A percentile compares a stretch with the other conserved stretches of the same genome.
Conservation (phyloP, 2,888 invertebrate species). For the Tenthredo notha region DNA sequence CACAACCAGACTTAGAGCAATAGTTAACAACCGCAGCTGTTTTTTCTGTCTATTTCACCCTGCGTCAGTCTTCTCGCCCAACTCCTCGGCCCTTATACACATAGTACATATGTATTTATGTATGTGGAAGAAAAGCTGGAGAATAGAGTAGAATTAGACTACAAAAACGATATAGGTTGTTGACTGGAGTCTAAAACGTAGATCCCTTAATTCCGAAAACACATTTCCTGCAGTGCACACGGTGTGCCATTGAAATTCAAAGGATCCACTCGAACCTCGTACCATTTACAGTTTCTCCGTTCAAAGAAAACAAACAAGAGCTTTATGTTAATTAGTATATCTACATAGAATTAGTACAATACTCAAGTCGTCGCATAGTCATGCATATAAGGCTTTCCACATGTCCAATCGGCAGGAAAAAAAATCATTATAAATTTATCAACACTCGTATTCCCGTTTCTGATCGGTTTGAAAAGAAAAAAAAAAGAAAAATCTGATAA, state of each 20-base stretch:
- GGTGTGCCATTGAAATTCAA: not conserved
- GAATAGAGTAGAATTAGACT: constrained; percentile 3
- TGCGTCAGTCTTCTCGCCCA: not conserved
- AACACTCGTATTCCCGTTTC: too few species aligned
- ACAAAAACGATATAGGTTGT: not conserved
- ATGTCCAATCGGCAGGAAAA: too few species aligned
- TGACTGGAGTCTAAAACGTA: constrained; percentile 3
- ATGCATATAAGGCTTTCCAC: too few species aligned
- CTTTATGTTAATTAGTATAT: too few species aligned
- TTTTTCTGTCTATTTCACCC: not conserved
- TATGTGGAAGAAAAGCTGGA: not conserved
- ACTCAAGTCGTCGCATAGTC: too few species aligned
- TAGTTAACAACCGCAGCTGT: constrained; percentile 10
- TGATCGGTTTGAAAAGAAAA: too few species aligned
- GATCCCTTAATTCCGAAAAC: not conserved
- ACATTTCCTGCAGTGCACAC: not conserved
- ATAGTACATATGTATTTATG: not conserved
- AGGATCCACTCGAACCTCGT: too few species aligned
- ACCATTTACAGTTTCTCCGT: too few species aligned
- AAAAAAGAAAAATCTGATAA: too few species aligned
- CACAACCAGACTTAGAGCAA: not conserved
- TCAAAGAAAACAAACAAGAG: too few species aligned
- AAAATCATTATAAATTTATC: too few species aligned
- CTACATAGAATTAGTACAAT: too few species aligned
- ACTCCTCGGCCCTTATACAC: not conserved